A percentile compares a stretch with the other conserved stretches of the same genome.
Evolutionary conservation across 1,140 invertebrate genomes (phyloP).

Genomic region (Oedothorax gibbosus): DNA sequence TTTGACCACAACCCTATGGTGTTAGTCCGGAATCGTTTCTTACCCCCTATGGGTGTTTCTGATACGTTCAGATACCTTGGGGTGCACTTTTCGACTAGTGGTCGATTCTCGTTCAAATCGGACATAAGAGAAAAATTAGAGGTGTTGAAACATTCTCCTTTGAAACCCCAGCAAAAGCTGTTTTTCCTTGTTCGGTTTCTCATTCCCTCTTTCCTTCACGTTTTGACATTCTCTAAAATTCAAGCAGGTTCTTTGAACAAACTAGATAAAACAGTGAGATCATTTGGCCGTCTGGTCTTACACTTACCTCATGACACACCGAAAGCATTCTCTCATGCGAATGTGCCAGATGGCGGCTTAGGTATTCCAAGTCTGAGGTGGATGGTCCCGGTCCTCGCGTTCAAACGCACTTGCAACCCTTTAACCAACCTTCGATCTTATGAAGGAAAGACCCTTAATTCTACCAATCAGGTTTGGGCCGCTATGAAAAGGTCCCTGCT

Average conservation of each 20-base stretch:
- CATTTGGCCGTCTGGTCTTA: neutral
- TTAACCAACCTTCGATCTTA: neutral
- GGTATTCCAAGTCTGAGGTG: neutral
- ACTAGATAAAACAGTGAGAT: neutral
- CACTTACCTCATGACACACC: conserved; percentile 3
- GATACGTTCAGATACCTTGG: conserved; percentile 8
- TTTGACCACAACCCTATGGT: neutral
- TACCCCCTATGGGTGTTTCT: neutral
- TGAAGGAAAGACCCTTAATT: neutral
- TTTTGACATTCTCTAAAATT: neutral
- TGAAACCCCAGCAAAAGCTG: conserved; percentile 23
- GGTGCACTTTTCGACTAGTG: neutral
- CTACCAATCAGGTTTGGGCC: neutral
- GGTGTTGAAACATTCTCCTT: neutral
- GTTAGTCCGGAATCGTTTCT: neutral
- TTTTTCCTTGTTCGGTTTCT: neutral
- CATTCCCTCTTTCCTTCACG: neutral
- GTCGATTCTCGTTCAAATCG: neutral
- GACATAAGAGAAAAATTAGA: neutral
- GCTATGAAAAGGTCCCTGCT: neutral
- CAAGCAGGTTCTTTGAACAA: neutral
- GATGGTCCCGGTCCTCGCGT: neutral
- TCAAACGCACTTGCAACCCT: neutral
- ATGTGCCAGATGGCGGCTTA: neutral
- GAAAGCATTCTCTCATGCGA: neutral